Conservation (phyloP, 2,113 vertebrate species). For the Oryzias javanicus region DNA sequence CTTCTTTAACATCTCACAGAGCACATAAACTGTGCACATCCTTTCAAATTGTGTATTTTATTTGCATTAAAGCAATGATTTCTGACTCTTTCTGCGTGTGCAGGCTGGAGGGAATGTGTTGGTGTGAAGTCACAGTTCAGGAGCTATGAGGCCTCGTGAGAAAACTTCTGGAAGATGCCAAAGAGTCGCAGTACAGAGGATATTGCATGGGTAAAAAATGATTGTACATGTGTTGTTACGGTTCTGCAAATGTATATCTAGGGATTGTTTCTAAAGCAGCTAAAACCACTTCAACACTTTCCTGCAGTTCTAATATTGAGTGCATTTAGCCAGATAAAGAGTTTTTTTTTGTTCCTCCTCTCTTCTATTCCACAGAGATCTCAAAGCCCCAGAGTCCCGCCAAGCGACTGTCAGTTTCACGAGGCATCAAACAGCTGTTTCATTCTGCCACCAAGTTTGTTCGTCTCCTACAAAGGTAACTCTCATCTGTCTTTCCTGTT, state of each 20-base stretch:
- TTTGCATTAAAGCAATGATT: slow-evolving; percentile 8
- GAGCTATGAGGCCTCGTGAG: slow-evolving; percentile 59
- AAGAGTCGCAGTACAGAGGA: slow-evolving; percentile 65
- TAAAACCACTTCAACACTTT: background rate
- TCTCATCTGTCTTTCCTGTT: slow-evolving; percentile 31
- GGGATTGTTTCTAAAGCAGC: background rate
- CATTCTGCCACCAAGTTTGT: slow-evolving; percentile 81
- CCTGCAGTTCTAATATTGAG: slow-evolving; percentile 8
- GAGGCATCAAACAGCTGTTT: slow-evolving; percentile 80
- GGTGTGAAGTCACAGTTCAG: slow-evolving; percentile 67
- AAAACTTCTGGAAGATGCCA: slow-evolving; percentile 72
- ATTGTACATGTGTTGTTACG: background rate
- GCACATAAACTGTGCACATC: too few relatives aligned
- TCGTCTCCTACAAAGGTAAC: slow-evolving; percentile 77
- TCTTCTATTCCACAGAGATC: slow-evolving; percentile 62
- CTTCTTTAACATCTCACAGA: too few relatives aligned
- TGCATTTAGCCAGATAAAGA: slow-evolving; percentile 28
- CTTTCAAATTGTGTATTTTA: background rate
- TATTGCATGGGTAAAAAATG: slow-evolving; percentile 66
- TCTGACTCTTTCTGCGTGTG: slow-evolving; percentile 15
- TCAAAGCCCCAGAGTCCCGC: slow-evolving; percentile 62
- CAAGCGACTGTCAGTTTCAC: slow-evolving; percentile 75
- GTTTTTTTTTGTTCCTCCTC: slow-evolving; percentile 30
- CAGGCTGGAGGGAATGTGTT: slow-evolving; percentile 76
- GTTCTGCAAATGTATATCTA: background rate